Evolutionary conservation across 2,888 invertebrate species (phyloP).

Genomic region (Torymus tubicola): DNA sequence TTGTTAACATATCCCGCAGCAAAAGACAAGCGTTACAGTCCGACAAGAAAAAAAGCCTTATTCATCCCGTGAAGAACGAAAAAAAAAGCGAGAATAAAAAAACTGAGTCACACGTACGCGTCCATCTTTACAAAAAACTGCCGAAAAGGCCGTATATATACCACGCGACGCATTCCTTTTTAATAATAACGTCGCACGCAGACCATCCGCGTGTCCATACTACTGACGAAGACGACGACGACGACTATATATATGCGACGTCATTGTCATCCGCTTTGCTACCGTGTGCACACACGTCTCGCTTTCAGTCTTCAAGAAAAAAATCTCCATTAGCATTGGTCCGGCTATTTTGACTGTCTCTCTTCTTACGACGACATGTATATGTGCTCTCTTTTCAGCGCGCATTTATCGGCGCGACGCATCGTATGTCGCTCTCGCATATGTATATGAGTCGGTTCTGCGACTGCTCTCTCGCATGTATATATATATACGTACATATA

Average conservation of each 20-base stretch:
- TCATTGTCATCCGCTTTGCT: background rate
- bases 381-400: too few species aligned
- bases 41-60: background rate
- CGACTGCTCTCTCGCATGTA: background rate
- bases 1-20: constrained; percentile 20
- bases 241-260: background rate
- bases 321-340: constrained; percentile 39
- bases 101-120: too few species aligned
- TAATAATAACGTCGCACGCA: too few species aligned
- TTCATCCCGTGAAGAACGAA: background rate
- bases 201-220: too few species aligned
- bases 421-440: background rate
- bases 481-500: background rate
- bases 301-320: background rate
- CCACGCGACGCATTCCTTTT: too few species aligned
- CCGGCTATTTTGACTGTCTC: constrained; percentile 38
- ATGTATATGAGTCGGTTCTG: background rate
- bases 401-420: constrained; percentile 23
- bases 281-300: background rate
- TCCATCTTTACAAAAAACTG: too few species aligned
- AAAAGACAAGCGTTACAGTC: constrained; percentile 10
- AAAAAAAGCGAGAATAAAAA: background rate
- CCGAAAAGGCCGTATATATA: too few species aligned
- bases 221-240: too few species aligned
- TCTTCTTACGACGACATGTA: too few species aligned